Base-by-base conservation (phyloP, 2,113 vertebrate genomes). In the Calonectris borealis region DNA sequence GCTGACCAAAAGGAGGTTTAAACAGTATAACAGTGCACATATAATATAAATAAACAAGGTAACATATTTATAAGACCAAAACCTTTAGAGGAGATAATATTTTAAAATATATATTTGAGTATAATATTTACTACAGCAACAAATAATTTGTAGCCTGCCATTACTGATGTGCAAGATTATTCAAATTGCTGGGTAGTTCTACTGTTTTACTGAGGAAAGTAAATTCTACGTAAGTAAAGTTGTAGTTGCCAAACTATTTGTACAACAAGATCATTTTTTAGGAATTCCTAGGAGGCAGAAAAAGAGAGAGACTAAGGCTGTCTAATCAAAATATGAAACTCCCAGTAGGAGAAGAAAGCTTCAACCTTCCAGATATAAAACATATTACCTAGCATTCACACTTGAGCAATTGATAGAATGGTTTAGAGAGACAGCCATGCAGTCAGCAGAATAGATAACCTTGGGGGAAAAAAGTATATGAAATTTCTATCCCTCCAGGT, bases 291-390 rank as follows among this genome's bases (percentile, higher is more conserved):
- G 19, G 66, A 90, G 58, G 19, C 2, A 65, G 65, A 57, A 82
- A 81, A 90, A 73, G 48, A 44, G 52, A 79, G 48, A 61, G 86
- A 49, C 29, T 46, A 51, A 55, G 60, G n/a, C 40, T 40, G 13
- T 76, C 80, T 96, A 81, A 96, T 95, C 69, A 93, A 96, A 95
- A 96, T 89, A 89, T 66, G 93, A 91, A 93, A 85, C 46, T 91
- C 93, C 77, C 94, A 89, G 49, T 61, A 93, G 96, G 64, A 93
- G 83, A 94, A 95, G 83, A 86, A 94, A 94, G 69, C 62, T 95
- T 95, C 89, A 96, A 31, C 86, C 77, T 96, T 82, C 89, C 91
- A 97, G 89, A 95, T 83, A 95, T 77, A 91, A 95, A 96, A 87
- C 61, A 87, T 94, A 96, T 95, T 96, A 79, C 70, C 83, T 25